Conservation (phyloP, 2,888 invertebrate species). For the Megaustenia siamemsis region DNA sequence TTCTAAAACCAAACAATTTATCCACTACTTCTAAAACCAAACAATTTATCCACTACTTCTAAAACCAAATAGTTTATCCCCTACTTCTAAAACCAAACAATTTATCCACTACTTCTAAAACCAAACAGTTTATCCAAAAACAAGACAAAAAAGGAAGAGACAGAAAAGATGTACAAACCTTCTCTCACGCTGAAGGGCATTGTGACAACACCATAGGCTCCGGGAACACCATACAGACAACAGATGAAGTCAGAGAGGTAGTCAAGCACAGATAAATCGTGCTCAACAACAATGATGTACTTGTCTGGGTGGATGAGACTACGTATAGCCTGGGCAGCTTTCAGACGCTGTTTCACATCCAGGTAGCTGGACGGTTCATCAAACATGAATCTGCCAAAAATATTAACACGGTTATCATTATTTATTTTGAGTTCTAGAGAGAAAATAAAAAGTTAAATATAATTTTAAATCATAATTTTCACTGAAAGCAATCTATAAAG, state of each 20-base stretch:
- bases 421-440: no score
- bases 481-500: no score
- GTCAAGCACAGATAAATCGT: constrained; percentile 98
- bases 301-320: constrained; percentile 94
- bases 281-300: constrained; percentile 99
- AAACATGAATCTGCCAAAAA: constrained; percentile 90
- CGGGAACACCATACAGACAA: constrained; percentile 98
- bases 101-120: no score
- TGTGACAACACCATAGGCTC: constrained; percentile 99
- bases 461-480: no score
- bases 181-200: constrained; percentile 99
- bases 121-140: not conserved
- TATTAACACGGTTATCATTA: not conserved
- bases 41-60: no score
- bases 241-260: constrained; percentile 99
- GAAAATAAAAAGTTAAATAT: no score
- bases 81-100: no score
- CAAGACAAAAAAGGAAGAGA: not conserved
- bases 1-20: no score
- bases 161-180: no score
- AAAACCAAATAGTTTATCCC: no score
- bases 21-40: no score
- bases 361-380: constrained; percentile 99
- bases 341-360: constrained; percentile 98
- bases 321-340: constrained; percentile 93